Percentiles rank a stretch among this genome's conserved stretches.
These are phyloP conservation scores for Cinara cedri DNA, from an alignment of 2,888 invertebrate species.

Conservation along the genomic window DNA sequence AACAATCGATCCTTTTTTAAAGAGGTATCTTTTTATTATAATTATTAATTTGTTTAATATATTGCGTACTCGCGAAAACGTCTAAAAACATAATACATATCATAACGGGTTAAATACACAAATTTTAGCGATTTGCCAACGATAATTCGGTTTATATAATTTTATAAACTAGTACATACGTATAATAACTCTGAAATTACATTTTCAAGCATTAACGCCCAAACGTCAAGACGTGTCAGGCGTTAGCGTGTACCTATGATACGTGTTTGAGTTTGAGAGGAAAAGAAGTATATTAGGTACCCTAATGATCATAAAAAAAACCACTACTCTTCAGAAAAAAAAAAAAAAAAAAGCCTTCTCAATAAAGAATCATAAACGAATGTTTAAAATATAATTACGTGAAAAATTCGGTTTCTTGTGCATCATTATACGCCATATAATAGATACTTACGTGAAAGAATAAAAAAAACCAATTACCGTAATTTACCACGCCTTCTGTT, in stretches of 20 bases:
- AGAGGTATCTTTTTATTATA: no score
- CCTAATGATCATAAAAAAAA: slow-evolving; percentile 42
- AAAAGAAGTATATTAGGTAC: slow-evolving; percentile 7
- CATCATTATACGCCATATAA: background rate
- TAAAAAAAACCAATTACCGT: slow-evolving; percentile 36
- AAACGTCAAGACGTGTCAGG: slow-evolving; percentile 20
- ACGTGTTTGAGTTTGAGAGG: background rate
- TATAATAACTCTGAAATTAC: slow-evolving; percentile 31
- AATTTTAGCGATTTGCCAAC: slow-evolving; percentile 40
- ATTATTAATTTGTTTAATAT: no score
- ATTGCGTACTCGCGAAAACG: slow-evolving; percentile 14
- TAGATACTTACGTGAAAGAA: background rate
- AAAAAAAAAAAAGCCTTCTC: background rate
- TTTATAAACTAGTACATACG: slow-evolving; percentile 13
- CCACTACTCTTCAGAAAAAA: background rate
- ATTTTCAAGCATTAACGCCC: slow-evolving; percentile 50
- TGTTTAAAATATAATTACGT: slow-evolving; percentile 37
- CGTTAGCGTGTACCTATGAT: slow-evolving; percentile 18
- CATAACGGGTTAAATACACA: slow-evolving; percentile 35
- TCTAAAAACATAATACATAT: slow-evolving; percentile 7
- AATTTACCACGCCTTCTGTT: slow-evolving; percentile 52
- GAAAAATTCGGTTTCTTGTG: slow-evolving; percentile 12
- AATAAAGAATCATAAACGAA: slow-evolving; percentile 43
- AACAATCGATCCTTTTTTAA: no score
- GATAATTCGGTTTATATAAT: background rate